These are phyloP conservation scores for Saccostrea echinata DNA, from an alignment of 1,140 invertebrate genomes.

Conservation along the genomic window DNA sequence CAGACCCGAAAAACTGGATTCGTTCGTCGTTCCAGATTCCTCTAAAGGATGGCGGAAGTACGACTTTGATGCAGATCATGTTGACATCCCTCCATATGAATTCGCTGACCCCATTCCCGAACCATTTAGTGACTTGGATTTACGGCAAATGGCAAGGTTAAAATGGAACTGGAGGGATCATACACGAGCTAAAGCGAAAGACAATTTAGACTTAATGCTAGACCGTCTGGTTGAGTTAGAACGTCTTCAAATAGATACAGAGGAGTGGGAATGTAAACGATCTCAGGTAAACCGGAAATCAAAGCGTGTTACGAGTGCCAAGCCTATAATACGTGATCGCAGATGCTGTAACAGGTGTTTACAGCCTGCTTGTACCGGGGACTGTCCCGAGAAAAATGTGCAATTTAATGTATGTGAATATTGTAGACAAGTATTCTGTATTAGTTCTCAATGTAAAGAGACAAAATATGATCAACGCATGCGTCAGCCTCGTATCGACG, in stretches of 20 bases:
- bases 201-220: constrained; percentile 62
- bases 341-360: constrained; percentile 71
- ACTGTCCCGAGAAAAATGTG: constrained; percentile 74
- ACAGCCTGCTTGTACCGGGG: constrained; percentile 73
- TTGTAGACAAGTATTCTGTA: constrained; percentile 70
- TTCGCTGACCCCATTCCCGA: constrained; percentile 69
- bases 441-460: constrained; percentile 66
- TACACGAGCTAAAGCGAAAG: constrained; percentile 39
- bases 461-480: constrained; percentile 71
- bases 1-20: constrained; percentile 73
- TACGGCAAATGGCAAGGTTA: constrained; percentile 66
- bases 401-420: constrained; percentile 64
- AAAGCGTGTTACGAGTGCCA: constrained; percentile 61
- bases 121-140: constrained; percentile 64
- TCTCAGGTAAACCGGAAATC: constrained; percentile 58
- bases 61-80: constrained; percentile 73
- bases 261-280: constrained; percentile 71
- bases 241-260: constrained; percentile 71
- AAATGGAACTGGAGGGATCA: constrained; percentile 69
- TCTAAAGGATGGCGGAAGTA: constrained; percentile 68
- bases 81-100: constrained; percentile 68
- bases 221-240: constrained; percentile 74
- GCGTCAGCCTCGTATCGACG: constrained; percentile 65
- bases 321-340: constrained; percentile 60
- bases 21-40: constrained; percentile 68